phyloP scores from a whole-genome alignment of 2,797 vertebrate genomes.

The Neopelma chrysocephalum region DNA sequence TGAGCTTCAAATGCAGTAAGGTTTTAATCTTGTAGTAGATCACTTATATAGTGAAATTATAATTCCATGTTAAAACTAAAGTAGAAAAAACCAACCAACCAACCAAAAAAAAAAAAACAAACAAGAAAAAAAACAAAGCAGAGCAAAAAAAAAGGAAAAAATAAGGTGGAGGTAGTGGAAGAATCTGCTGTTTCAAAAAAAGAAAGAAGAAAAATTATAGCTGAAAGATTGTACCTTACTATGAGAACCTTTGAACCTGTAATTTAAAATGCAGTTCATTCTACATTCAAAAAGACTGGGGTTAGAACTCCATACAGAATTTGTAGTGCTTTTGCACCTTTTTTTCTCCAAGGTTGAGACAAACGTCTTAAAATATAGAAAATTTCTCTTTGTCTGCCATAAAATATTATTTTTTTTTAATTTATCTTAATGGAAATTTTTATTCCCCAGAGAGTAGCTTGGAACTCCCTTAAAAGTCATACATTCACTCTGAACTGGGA shows the following conservation, averaged over 20 bases:
- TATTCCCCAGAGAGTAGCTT: background rate
- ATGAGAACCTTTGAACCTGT: background rate
- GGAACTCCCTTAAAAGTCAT: background rate
- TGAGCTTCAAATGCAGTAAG: background rate
- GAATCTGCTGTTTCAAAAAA: background rate
- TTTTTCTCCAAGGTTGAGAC: background rate
- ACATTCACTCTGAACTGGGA: background rate
- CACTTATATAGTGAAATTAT: background rate
- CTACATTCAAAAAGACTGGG: background rate
- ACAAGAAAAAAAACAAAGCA: background rate
- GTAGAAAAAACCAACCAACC: too few species aligned
- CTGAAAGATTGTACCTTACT: background rate
- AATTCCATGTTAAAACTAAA: background rate
- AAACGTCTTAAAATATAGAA: background rate
- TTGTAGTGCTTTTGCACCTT: background rate
- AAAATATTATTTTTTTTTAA: background rate
- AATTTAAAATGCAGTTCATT: background rate
- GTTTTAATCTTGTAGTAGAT: background rate
- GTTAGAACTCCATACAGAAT: background rate
- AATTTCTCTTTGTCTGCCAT: background rate
- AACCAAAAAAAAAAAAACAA: background rate
- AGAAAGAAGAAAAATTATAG: background rate
- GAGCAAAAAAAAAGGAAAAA: background rate
- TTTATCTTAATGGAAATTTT: background rate
- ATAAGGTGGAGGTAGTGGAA: background rate